A percentile compares a stretch with the other conserved stretches of the same genome.
Evolutionary conservation across 2,797 vertebrate genomes (phyloP).

Genomic region (Pseudochirops corinnae): DNA sequence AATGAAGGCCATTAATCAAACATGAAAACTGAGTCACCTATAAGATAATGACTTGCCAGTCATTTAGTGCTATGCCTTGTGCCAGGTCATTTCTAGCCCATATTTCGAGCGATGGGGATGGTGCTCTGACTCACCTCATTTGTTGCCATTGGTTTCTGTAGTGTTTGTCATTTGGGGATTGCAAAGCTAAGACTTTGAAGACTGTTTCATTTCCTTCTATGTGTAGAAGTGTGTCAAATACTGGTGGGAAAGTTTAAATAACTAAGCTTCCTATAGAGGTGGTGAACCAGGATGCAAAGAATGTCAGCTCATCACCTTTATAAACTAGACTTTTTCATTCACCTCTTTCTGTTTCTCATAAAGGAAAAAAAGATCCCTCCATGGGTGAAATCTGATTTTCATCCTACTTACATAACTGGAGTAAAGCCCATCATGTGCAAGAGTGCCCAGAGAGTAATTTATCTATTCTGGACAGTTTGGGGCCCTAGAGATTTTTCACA

Average conservation of each 20-base stretch:
- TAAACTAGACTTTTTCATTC: not conserved
- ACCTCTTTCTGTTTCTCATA: not conserved
- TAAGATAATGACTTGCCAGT: not conserved
- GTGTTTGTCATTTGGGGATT: not conserved
- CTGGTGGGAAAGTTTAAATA: not conserved
- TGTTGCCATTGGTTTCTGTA: not conserved
- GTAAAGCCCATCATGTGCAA: not conserved
- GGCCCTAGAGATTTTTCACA: not conserved
- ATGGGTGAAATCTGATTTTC: not conserved
- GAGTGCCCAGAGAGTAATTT: not conserved
- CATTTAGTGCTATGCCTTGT: not conserved
- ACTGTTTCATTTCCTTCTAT: not conserved
- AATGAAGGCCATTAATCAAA: constrained; percentile 26
- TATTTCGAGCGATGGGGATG: not conserved
- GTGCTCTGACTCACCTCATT: not conserved
- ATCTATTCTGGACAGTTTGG: not conserved
- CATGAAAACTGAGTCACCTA: not conserved
- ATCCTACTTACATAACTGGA: not conserved
- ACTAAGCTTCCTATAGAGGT: not conserved
- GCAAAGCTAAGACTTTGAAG: not conserved
- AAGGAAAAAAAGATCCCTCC: not conserved
- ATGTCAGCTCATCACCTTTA: not conserved
- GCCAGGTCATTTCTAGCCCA: not conserved
- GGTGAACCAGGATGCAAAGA: not conserved
- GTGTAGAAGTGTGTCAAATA: not conserved